phyloP scores from a whole-genome alignment of 2,113 vertebrate genomes.

The Myotis lucifugus region DNA sequence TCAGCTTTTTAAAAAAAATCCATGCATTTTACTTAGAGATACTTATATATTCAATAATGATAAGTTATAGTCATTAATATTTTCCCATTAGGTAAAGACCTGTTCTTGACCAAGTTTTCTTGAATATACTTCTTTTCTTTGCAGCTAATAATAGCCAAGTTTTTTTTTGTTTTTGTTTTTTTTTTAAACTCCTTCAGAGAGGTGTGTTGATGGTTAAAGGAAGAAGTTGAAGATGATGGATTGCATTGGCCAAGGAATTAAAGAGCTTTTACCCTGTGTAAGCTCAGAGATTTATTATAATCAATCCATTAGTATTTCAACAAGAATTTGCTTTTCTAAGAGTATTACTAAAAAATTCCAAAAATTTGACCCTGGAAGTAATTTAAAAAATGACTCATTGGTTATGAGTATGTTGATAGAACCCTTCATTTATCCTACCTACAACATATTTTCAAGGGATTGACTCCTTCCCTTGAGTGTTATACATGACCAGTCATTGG shows the following conservation, averaged over 20 bases:
- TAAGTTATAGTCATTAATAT: neutral
- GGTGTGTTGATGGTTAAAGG: neutral
- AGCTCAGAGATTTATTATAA: neutral
- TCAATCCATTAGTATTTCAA: slow-evolving; percentile 14
- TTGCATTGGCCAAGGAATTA: neutral
- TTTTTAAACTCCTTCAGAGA: neutral
- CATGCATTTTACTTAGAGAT: neutral
- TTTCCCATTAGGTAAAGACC: neutral
- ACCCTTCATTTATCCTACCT: neutral
- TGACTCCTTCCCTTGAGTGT: neutral
- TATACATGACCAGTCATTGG: neutral
- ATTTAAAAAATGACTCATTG: slow-evolving; percentile 1
- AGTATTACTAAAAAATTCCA: slow-evolving; percentile 39
- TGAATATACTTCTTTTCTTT: slow-evolving; percentile 7
- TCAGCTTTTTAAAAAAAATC: neutral
- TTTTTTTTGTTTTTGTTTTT: no score
- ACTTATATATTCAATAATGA: neutral
- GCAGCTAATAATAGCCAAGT: neutral
- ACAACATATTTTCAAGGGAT: neutral
- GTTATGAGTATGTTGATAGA: neutral
- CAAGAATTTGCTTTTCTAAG: slow-evolving; percentile 22
- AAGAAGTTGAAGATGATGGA: neutral
- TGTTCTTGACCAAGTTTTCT: neutral
- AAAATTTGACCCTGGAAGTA: slow-evolving; percentile 38
- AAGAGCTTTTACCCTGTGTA: neutral